Evolutionary conservation across 35 echinoderm and acorn worm species (phyloP), one percentile per base, ranked within the genome.

Genomic region (Apostichopus californicus): DNA sequence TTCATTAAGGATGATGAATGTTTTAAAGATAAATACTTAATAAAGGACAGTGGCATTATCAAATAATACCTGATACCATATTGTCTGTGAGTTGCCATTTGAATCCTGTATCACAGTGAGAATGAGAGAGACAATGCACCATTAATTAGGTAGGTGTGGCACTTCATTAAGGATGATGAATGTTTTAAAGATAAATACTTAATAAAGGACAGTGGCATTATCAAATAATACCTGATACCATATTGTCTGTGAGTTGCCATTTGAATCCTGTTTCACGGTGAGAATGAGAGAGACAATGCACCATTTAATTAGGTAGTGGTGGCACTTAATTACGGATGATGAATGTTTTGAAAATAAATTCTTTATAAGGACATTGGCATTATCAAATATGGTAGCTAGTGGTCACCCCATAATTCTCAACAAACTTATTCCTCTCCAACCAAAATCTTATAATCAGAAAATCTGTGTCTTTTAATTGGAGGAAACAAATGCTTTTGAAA

Each of bases 221-320:
- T 28, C 26, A 28, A 28, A 28, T 28, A 28, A 28, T 28, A 28
- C 26, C 26, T 28, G 80, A 46, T 96, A 89, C 20, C 56, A 78
- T 6, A 86, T 64, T 0, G 56, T 66, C 13, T 78, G 79, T 58
- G 81, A 79, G 46, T 93, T 89, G 12, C 93, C 91, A 83, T 88
- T 93, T 10, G 89, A 60, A 95, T 99, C 95, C 97, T 99, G 89
- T 14, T 60, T 28, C 71, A 82, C 6, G 6, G 8, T 9, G 12
- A 61, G 7, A 61, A 61, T 18, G 21, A 75, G 71, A 75, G 15
- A 20, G 64, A 68, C 64, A 14, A 4, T 11, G 64, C 18, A 68
- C 64, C 9, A 46, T 68, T 28, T 11, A 68, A 10, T 18, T 68
- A 18, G 64, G 64, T 18, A 10, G 64, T 6, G 7, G 64, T 11